Conservation (phyloP, 2,888 invertebrate species). For the Apamea monoglypha region DNA sequence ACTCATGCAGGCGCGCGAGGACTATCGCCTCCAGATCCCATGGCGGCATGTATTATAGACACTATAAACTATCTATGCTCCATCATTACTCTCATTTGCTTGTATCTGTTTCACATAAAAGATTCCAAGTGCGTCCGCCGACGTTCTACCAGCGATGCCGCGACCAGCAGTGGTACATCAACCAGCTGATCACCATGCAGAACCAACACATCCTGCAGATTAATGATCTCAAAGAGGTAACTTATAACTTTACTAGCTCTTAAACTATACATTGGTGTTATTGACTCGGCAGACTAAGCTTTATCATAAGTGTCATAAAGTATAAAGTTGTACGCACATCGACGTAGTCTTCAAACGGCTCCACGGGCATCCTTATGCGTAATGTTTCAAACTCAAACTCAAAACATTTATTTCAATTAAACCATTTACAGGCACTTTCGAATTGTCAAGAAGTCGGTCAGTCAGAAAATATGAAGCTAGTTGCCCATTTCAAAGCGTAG, state of each 20-base stretch:
- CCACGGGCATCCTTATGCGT: too few relatives aligned
- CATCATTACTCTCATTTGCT: not conserved
- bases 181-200: slow-evolving; percentile 95
- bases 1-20: too few relatives aligned
- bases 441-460: too few relatives aligned
- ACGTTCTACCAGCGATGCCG: slow-evolving; percentile 98
- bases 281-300: not conserved
- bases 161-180: slow-evolving; percentile 98
- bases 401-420: too few relatives aligned
- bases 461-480: too few relatives aligned
- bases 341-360: not conserved
- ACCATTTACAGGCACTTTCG: too few relatives aligned
- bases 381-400: not conserved
- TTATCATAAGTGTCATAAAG: not conserved
- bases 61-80: not conserved
- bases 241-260: not conserved
- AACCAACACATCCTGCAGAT: slow-evolving; percentile 95
- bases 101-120: slow-evolving; percentile 70
- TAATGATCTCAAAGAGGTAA: slow-evolving; percentile 95
- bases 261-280: not conserved
- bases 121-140: slow-evolving; percentile 97
- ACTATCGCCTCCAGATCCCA: too few relatives aligned
- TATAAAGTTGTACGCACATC: not conserved
- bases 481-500: too few relatives aligned
- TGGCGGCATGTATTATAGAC: not conserved